A percentile compares a stretch with the other conserved stretches of the same genome.
Conservation (phyloP, 2,888 invertebrate species). For the Hydrotaea diabolus region DNA sequence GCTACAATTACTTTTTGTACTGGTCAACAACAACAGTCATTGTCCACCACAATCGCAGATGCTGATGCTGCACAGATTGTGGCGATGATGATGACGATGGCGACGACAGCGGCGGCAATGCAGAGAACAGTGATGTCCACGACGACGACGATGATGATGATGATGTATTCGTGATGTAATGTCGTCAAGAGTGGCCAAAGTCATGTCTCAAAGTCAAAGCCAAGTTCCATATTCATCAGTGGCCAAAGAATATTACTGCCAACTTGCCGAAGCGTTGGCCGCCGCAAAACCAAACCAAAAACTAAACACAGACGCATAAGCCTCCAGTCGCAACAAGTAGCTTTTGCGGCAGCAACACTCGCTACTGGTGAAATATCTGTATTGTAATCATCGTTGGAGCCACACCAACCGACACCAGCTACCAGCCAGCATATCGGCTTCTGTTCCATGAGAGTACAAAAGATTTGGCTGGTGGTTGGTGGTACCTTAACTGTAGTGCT, state of each 20-base stretch:
- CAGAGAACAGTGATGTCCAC: background rate
- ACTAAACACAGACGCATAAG: constrained; percentile 41
- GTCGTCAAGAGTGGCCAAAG: constrained; percentile 70
- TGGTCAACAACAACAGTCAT: constrained; percentile 22
- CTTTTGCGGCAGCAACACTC: constrained; percentile 30
- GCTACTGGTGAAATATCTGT: constrained; percentile 5
- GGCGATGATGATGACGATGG: constrained; percentile 1
- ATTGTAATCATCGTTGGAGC: constrained; percentile 55
- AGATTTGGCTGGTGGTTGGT: background rate
- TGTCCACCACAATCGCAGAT: constrained; percentile 13
- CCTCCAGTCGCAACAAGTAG: constrained; percentile 19
- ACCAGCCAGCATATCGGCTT: constrained; percentile 1
- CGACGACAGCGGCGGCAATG: background rate
- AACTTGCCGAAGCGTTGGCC: constrained; percentile 50
- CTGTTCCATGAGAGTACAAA: background rate
- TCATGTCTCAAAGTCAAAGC: constrained; percentile 76
- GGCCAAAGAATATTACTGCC: constrained; percentile 56
- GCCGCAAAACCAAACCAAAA: constrained; percentile 47
- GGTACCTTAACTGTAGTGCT: background rate
- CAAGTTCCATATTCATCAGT: constrained; percentile 79
- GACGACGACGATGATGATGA: constrained; percentile 42
- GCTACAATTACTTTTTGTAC: constrained; percentile 59
- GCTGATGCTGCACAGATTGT: constrained; percentile 2
- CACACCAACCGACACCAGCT: too few species aligned
- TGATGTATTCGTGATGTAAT: constrained; percentile 77